phyloP scores from a whole-genome alignment of 2,113 vertebrate genomes.

The Cyprinodon brontotheroides region DNA sequence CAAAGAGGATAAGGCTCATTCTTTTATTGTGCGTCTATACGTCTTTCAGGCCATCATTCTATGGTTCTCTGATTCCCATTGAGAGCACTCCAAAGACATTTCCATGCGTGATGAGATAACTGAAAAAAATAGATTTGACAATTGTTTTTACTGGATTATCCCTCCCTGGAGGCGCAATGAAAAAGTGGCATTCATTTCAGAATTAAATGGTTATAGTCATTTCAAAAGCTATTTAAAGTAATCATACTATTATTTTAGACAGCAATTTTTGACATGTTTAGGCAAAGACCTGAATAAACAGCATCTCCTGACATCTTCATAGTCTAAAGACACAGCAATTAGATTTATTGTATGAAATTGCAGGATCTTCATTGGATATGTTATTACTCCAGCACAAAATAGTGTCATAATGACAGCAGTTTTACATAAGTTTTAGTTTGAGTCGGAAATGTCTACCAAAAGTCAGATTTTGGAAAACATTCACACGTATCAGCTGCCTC shows the following conservation, averaged over 20 bases:
- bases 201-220: neutral
- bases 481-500: constrained; percentile 5
- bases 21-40: neutral
- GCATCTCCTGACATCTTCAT: neutral
- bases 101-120: neutral
- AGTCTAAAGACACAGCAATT: too few relatives aligned
- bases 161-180: too few relatives aligned
- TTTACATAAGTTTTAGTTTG: too few relatives aligned
- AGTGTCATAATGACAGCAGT: too few relatives aligned
- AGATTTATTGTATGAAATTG: too few relatives aligned
- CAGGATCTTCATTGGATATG: too few relatives aligned
- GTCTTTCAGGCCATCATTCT: neutral
- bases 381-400: too few relatives aligned
- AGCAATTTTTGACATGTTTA: neutral
- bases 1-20: neutral
- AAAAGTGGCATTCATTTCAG: neutral
- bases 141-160: neutral
- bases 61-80: neutral
- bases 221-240: neutral
- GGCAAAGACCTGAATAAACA: neutral
- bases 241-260: neutral
- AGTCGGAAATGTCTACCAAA: too few relatives aligned
- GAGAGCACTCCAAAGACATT: neutral
- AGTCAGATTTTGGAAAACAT: neutral
- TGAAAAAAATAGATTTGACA: neutral